Percentiles rank a stretch among this genome's conserved stretches.
Evolutionary conservation across 2,113 vertebrate genomes (phyloP).

Genomic region (Perognathus longimembris): DNA sequence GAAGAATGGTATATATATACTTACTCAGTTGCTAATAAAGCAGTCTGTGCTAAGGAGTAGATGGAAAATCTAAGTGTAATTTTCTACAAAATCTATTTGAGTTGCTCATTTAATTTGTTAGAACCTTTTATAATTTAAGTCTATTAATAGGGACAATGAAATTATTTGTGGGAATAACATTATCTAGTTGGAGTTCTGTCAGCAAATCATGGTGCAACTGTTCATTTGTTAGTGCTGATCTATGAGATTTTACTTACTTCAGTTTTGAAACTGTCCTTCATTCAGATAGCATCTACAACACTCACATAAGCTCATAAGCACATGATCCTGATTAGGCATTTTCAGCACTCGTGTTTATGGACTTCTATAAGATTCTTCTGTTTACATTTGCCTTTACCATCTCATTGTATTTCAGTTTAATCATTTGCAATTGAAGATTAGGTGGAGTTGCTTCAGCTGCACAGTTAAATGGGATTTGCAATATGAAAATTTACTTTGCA

Average conservation of each 20-base stretch:
- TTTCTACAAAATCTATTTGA: slow-evolving; percentile 23
- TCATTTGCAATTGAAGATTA: neutral
- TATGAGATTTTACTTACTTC: slow-evolving; percentile 5
- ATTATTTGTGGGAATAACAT: neutral
- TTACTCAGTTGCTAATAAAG: slow-evolving; percentile 44
- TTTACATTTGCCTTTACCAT: slow-evolving; percentile 22
- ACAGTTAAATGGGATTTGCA: slow-evolving; percentile 4
- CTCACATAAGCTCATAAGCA: neutral
- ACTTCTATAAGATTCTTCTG: neutral
- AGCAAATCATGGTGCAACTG: neutral
- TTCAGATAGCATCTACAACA: neutral
- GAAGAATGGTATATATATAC: slow-evolving; percentile 11
- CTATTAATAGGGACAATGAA: slow-evolving; percentile 38
- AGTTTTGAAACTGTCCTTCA: slow-evolving; percentile 52
- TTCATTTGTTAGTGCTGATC: neutral
- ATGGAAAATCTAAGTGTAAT: neutral
- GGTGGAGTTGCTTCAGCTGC: neutral
- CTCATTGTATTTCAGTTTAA: neutral
- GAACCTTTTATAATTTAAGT: neutral
- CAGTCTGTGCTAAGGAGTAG: neutral
- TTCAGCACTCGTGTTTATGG: neutral
- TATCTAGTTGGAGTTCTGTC: slow-evolving; percentile 20
- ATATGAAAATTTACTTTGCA: neutral
- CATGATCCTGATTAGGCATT: slow-evolving; percentile 22
- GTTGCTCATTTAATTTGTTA: slow-evolving; percentile 11